These are phyloP conservation scores for Paramacrobiotus metropolitanus DNA, from an alignment of 1,140 invertebrate species.

Conservation along the genomic window DNA sequence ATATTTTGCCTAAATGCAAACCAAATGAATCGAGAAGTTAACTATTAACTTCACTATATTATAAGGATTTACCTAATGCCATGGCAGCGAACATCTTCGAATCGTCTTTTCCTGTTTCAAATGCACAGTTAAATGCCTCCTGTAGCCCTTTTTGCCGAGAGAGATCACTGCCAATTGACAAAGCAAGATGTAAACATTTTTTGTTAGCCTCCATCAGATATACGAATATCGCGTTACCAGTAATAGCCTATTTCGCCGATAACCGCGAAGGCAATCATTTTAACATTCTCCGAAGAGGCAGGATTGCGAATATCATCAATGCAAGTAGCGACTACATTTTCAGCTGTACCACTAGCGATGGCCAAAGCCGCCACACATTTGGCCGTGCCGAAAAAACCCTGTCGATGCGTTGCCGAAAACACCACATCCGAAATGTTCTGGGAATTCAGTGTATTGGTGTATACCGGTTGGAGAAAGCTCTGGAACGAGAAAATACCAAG, in stretches of 20 bases:
- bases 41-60: background rate
- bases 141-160: background rate
- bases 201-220: slow-evolving; percentile 7
- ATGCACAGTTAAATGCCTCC: background rate
- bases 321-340: slow-evolving; percentile 59
- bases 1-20: slow-evolving; percentile 38
- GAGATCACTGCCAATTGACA: background rate
- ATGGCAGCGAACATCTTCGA: background rate
- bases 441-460: slow-evolving; percentile 18
- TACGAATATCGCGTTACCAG: slow-evolving; percentile 34
- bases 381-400: slow-evolving; percentile 38
- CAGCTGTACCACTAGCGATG: slow-evolving; percentile 39
- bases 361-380: slow-evolving; percentile 83
- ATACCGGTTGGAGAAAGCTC: slow-evolving; percentile 3
- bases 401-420: slow-evolving; percentile 13
- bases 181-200: slow-evolving; percentile 8
- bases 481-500: too few species aligned
- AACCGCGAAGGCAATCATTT: slow-evolving; percentile 66
- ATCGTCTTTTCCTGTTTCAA: background rate
- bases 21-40: background rate
- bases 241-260: slow-evolving; percentile 88
- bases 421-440: slow-evolving; percentile 20
- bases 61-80: background rate
- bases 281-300: slow-evolving; percentile 37
- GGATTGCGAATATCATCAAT: slow-evolving; percentile 48